Evolutionary conservation across 2,888 invertebrate genomes (phyloP).

Genomic region (Frankliniella intonsa): DNA sequence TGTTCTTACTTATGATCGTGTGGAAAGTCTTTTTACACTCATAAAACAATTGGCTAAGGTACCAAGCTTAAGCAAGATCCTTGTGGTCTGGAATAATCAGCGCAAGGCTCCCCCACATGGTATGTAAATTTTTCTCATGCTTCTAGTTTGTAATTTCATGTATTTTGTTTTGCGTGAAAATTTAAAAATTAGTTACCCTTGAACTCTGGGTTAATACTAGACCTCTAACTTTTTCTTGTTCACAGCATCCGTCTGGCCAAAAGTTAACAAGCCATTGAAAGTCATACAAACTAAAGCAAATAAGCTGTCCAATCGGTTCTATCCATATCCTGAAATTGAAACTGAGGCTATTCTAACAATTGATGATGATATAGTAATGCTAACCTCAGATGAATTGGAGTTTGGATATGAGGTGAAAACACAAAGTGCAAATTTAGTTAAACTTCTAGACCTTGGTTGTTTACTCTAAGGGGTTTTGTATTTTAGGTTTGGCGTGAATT

Average conservation of each 20-base stretch:
- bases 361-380: constrained; percentile 94
- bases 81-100: constrained; percentile 96
- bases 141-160: not conserved
- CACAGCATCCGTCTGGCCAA: constrained; percentile 82
- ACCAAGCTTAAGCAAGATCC: constrained; percentile 83
- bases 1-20: constrained; percentile 87
- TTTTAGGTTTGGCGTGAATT: constrained; percentile 93
- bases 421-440: not conserved
- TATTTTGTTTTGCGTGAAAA: not conserved
- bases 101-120: constrained; percentile 81
- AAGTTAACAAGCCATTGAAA: constrained; percentile 81
- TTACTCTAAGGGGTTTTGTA: constrained; percentile 32
- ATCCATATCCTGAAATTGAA: constrained; percentile 92
- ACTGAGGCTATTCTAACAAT: constrained; percentile 93
- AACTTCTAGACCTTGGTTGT: not conserved
- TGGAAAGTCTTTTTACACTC: constrained; percentile 81
- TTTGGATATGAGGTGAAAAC: constrained; percentile 70
- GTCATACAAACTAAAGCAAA: constrained; percentile 87
- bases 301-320: constrained; percentile 91
- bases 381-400: constrained; percentile 92
- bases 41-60: constrained; percentile 80
- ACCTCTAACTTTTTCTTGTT: constrained; percentile 37
- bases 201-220: not conserved
- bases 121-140: constrained; percentile 49
- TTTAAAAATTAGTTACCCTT: not conserved